Evolutionary conservation across 2,797 vertebrate genomes (phyloP).

Genomic region (Mastacembelus armatus): DNA sequence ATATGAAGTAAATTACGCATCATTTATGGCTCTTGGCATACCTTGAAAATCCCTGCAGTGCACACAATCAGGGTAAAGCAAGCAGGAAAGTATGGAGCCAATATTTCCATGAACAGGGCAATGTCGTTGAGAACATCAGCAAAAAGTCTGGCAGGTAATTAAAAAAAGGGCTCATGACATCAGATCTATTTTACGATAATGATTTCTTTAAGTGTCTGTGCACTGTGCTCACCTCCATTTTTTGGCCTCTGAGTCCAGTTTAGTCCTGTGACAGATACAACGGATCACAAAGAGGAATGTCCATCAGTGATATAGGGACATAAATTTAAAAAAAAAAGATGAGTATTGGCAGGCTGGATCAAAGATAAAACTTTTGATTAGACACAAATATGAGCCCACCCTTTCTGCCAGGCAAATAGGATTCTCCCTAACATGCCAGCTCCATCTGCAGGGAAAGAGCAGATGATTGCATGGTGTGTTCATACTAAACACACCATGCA

Average conservation of each 20-base stretch:
- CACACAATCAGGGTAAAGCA: conserved; percentile 89
- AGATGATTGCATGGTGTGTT: not conserved
- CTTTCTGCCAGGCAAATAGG: conserved; percentile 91
- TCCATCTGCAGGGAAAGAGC: conserved; percentile 82
- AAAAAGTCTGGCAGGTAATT: conserved; percentile 83
- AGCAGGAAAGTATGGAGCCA: conserved; percentile 86
- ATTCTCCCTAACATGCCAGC: conserved; percentile 93
- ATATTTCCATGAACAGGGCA: conserved; percentile 92
- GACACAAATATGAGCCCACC: conserved; percentile 74
- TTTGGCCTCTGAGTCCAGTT: conserved; percentile 93
- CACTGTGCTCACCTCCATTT: conserved; percentile 87
- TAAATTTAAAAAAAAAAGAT: not conserved
- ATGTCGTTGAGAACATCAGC: conserved; percentile 91
- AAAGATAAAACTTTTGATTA: not conserved
- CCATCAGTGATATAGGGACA: not conserved
- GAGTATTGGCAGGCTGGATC: no score
- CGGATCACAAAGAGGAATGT: not conserved
- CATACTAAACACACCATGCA: not conserved
- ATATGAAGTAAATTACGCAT: no score
- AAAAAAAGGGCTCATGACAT: not conserved
- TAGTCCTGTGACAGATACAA: conserved; percentile 81
- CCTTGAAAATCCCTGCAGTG: conserved; percentile 90
- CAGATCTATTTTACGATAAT: not conserved
- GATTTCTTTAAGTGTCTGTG: not conserved
- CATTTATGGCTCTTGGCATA: no score